These are phyloP conservation scores for Ammodytes marinus DNA, from an alignment of 2,113 vertebrate species.

Conservation along the genomic window DNA sequence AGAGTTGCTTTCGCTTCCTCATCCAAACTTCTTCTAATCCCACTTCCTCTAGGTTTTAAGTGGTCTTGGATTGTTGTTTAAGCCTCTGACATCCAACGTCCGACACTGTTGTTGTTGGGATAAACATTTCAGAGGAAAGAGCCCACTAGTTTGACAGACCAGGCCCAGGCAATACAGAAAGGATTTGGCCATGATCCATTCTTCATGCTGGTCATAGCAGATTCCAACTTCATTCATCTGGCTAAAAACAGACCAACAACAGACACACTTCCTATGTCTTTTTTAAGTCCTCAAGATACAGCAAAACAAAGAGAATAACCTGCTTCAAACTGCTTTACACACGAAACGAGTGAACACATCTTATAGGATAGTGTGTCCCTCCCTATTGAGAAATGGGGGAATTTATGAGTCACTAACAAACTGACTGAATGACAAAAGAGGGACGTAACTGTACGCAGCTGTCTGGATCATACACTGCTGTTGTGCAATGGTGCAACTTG, in stretches of 20 bases:
- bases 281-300: background rate
- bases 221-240: background rate
- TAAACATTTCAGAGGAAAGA: background rate
- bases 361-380: background rate
- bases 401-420: background rate
- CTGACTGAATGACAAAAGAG: background rate
- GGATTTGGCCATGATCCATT: background rate
- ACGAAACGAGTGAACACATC: background rate
- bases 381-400: background rate
- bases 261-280: background rate
- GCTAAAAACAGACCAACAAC: background rate
- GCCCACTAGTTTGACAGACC: background rate
- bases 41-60: conserved; percentile 46
- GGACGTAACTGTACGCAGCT: background rate
- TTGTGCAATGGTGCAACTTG: background rate
- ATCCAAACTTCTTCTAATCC: conserved; percentile 16
- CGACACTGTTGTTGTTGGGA: background rate
- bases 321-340: background rate
- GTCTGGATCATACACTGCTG: background rate
- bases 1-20: conserved; percentile 57
- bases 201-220: background rate
- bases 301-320: background rate
- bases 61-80: conserved; percentile 5
- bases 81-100: background rate
- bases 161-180: background rate